Evolutionary conservation across 2,888 invertebrate species (phyloP), one percentile per base, ranked within the genome.

Genomic region (Nemotelus pantherinus): DNA sequence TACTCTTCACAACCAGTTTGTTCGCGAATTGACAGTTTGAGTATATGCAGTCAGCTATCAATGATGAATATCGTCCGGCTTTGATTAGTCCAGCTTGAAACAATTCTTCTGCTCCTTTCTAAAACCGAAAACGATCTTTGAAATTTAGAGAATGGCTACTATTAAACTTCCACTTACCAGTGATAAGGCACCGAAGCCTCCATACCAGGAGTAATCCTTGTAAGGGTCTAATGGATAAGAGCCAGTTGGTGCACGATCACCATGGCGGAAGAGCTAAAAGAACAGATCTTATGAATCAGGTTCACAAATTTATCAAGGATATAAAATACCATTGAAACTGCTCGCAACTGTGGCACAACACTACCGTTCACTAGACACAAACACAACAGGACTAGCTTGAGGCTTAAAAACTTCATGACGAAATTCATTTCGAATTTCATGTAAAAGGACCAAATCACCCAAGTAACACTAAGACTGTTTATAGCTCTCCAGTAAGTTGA

Each of bases 171-270:
- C 25, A 25, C n/a, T 25, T 25, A 25, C 67, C 48, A 5, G 50
- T 50, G 67, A 68, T 48, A 68, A 41, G 5, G 67, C 48, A 3
- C 67, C 67, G 0, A 25, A 48, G n/a, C 48, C 67, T 25, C 67
- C 67, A 7, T 25, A 50, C 67, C 67, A 68, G 2, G 47, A 25
- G 9, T 48, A 68, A 9, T 68, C 41, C 4, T 47, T n/a, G 25
- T 68, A 48, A 39, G 67, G 67, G 50, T 68, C 67, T 10, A 39
- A n/a, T 10, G 67, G 67, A 48, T 68, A 68, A 6, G n/a, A 2
- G 2, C 2, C 4, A 3, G 39, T 9, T 25, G 67, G 67, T 25
- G 67, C 39, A 25, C 48, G 47, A 25, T 68, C 67, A 3, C 67
- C 67, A 68, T 68, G 67, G 3, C 67, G 10, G 25, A 48, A 48